Evolutionary conservation across 2,113 vertebrate genomes (phyloP).

Genomic region (Microtus ochrogaster): DNA sequence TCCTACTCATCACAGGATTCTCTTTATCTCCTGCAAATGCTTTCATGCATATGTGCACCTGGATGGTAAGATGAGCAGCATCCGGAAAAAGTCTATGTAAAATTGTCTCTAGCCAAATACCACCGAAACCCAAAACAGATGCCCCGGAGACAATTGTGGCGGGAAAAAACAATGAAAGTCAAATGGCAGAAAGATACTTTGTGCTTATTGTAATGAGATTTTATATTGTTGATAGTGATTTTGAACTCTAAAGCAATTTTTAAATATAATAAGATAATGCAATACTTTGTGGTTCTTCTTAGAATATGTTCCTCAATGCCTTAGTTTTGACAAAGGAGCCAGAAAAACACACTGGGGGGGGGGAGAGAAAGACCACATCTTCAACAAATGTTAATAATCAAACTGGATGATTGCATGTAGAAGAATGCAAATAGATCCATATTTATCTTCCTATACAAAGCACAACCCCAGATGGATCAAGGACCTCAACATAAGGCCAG

Average conservation of each 20-base stretch:
- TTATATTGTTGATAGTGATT: neutral
- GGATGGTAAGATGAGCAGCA: conserved; percentile 60
- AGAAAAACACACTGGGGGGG: neutral
- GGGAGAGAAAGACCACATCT: neutral
- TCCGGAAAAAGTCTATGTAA: conserved; percentile 41
- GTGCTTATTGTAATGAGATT: conserved; percentile 8
- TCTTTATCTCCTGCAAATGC: conserved; percentile 58
- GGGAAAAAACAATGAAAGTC: neutral
- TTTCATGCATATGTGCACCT: conserved; percentile 65
- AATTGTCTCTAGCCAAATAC: conserved; percentile 48
- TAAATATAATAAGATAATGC: neutral
- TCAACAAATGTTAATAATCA: neutral
- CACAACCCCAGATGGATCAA: neutral
- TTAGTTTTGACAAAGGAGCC: neutral
- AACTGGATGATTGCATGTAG: neutral
- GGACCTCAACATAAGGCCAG: neutral
- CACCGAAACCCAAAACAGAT: conserved; percentile 50
- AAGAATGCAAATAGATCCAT: neutral
- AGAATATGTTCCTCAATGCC: neutral
- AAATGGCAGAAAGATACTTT: neutral
- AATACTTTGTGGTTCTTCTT: conserved; percentile 19
- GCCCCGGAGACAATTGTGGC: neutral
- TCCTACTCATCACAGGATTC: neutral
- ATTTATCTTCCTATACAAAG: neutral
- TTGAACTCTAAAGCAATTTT: conserved; percentile 7